These are phyloP conservation scores for Cynoglossus semilaevis DNA, from an alignment of 2,113 vertebrate genomes.

Conservation along the genomic window DNA sequence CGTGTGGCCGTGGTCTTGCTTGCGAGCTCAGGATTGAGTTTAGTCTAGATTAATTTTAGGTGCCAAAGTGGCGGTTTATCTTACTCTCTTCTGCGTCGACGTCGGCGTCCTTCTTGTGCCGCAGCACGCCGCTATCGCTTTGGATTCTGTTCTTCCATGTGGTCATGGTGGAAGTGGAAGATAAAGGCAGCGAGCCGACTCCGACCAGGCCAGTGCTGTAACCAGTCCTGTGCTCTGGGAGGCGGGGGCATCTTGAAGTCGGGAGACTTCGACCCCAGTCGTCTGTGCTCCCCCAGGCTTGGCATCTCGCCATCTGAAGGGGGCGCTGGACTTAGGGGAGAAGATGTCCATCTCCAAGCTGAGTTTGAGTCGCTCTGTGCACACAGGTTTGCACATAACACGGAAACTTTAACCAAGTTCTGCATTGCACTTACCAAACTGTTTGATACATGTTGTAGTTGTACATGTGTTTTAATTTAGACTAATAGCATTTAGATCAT, in stretches of 20 bases:
- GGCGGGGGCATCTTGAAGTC: not conserved
- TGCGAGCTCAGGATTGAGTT: conserved; percentile 40
- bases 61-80: conserved; percentile 35
- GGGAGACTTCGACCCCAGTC: conserved; percentile 6
- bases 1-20: conserved; percentile 24
- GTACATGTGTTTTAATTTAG: conserved; percentile 60
- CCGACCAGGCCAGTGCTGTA: conserved; percentile 27
- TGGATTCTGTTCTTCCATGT: conserved; percentile 28
- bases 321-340: not conserved
- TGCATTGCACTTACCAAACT: conserved; percentile 72
- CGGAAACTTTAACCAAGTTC: conserved; percentile 55
- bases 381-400: conserved; percentile 52
- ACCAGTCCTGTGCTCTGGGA: conserved; percentile 20
- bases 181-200: conserved; percentile 34
- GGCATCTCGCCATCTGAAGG: conserved; percentile 21
- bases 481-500: conserved; percentile 71
- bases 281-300: conserved; percentile 7
- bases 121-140: conserved; percentile 12
- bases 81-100: not conserved
- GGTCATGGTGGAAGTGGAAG: conserved; percentile 13
- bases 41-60: conserved; percentile 28
- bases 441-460: conserved; percentile 67
- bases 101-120: conserved; percentile 12
- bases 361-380: conserved; percentile 47
- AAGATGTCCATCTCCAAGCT: conserved; percentile 28